Base-by-base conservation (phyloP, 2,797 vertebrate species). In the Pelochelys cantorii region DNA sequence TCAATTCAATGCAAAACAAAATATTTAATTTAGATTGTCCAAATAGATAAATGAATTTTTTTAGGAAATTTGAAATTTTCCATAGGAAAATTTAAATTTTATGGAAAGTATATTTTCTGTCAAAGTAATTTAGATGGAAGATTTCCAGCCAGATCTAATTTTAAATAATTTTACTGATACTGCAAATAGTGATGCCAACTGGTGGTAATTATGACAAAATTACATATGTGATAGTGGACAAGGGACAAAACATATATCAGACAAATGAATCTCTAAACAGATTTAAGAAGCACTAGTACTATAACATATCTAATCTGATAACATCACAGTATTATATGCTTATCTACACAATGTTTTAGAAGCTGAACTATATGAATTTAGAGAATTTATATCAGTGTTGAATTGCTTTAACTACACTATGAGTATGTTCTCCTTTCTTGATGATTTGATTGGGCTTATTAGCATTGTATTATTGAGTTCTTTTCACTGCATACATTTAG, bases 381-480 rank as follows among this genome's bases (percentile, higher is more conserved):
- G 22, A 85, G 13, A 13, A 57, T 11, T 71, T 79, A 83, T 62
- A n/a, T 3, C 22, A 27, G 62, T 48, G 18, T 20, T 82, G 81
- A 92, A 84, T 56, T 68, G 53, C 71, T 85, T 87, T 86, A 57
- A 55, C 56, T 82, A 42, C 56, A 59, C 88, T 92, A 52, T 81
- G 90, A 83, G 31, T n/a, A 20, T 82, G 17, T 78, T 85, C 55
- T 31, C 31, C 79, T 92, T 27, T n/a, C 5, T 2, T 18, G 56
- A 23, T 74, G 37, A 4, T 57, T 12, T 77, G 74, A 86, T 71
- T 86, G 3, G 34, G 34, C 71, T 96, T 60, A 90, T 97, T 96
- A 96, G 84, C 86, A 89, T 93, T 91, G 29, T n/a, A 53, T 81
- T 93, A 84, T 79, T 27, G 55, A 92, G 89, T 81, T 87, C 68